These are phyloP conservation scores for Sceloporus tristichus DNA, from an alignment of 2,113 vertebrate species.

Conservation along the genomic window DNA sequence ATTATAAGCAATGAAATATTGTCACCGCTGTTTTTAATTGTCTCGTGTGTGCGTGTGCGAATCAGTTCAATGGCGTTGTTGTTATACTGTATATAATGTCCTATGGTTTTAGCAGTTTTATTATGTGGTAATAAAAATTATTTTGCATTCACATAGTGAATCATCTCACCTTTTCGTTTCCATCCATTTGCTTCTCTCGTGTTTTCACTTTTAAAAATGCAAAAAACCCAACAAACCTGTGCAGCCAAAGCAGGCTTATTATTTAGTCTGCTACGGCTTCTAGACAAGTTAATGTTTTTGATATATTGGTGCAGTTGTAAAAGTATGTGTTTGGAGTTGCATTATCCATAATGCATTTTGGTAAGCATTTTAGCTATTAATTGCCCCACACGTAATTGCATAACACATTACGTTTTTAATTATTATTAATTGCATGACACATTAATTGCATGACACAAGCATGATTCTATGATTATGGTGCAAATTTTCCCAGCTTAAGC, in stretches of 20 bases:
- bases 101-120: background rate
- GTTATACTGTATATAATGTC: background rate
- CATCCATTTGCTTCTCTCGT: background rate
- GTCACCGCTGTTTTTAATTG: slow-evolving; percentile 22
- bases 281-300: slow-evolving; percentile 47
- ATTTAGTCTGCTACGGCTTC: background rate
- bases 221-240: too few relatives aligned
- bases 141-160: accelerated
- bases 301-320: background rate
- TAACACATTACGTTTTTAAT: background rate
- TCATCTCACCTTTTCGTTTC: accelerated
- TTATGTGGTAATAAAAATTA: background rate
- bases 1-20: background rate
- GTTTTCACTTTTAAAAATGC: background rate
- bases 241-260: background rate
- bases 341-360: background rate
- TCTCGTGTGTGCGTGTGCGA: background rate
- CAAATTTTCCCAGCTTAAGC: background rate
- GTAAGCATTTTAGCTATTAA: background rate
- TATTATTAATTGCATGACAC: background rate
- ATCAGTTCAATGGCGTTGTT: slow-evolving; percentile 33
- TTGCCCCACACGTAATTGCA: background rate
- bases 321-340: background rate
- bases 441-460: background rate
- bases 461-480: background rate